Percentiles rank a stretch among this genome's conserved stretches.
Conservation (phyloP, 2,113 vertebrate genomes). For the Python bivittatus region DNA sequence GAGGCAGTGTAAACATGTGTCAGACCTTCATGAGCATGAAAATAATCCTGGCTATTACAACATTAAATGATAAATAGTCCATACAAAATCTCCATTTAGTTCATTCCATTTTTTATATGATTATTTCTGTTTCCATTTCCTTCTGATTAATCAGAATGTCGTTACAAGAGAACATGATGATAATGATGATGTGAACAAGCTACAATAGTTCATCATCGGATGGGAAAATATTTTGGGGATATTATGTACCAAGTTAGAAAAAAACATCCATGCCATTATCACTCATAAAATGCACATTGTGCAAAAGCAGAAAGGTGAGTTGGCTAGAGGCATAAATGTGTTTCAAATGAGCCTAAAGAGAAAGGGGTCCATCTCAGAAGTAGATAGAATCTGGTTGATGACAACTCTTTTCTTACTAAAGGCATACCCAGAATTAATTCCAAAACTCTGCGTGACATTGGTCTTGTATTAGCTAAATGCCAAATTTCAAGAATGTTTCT, state of each 20-base stretch:
- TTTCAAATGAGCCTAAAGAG: background rate
- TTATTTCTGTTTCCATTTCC: background rate
- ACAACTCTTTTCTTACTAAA: background rate
- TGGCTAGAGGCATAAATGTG: background rate
- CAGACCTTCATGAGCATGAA: background rate
- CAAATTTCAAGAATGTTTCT: background rate
- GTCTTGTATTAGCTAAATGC: background rate
- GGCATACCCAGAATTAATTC: background rate
- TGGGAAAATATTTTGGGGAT: background rate
- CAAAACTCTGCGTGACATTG: background rate
- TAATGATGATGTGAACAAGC: background rate
- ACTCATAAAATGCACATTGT: background rate
- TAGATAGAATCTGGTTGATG: background rate
- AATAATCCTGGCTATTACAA: background rate
- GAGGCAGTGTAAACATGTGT: background rate
- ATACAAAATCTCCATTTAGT: background rate
- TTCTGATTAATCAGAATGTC: constrained; percentile 5
- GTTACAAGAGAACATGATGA: background rate
- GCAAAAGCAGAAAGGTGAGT: background rate
- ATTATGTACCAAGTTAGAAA: background rate
- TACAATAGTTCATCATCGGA: background rate
- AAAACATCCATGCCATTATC: background rate
- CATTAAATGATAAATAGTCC: background rate
- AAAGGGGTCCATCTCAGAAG: background rate
- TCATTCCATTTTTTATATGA: background rate